Base-by-base conservation (phyloP, 1,140 invertebrate genomes). In the Rhagoletis pomonella region DNA sequence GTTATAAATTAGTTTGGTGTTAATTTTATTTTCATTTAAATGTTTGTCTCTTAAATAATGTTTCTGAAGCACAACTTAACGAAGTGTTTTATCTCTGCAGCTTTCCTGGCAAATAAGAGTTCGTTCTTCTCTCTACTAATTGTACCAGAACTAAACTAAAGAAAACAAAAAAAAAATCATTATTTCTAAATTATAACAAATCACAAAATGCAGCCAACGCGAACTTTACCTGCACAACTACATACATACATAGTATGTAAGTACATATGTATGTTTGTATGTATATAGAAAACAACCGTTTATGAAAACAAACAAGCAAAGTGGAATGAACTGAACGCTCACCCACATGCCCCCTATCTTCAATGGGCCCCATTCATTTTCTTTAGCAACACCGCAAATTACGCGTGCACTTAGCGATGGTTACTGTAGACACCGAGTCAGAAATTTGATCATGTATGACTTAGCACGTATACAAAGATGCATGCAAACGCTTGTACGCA, bases 161-260 rank as follows among this genome's bases (percentile, higher is more conserved):
- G 10, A 10, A 55, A 55, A 55, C 50, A 55, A 55, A 55, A 55
- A 55, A 55, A 47, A 73, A 73, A 73, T 81, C 50, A 81, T 81
- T 81, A 81, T 81, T 81, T 81, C 47, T 81, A 81, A 81, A 81
- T 81, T 81, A 81, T 81, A 47, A 81, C 73, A 81, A 81, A 81
- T 81, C 73, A 81, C 73, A 81, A 81, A 50, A 55, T n/a, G 17
- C 44, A 55, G n/a, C 17, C 47, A 50, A 0, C 4, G 7, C n/a
- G 69, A 47, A 77, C 14, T 77, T 77, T 42, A 77, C 69, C 69
- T 77, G 69, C 14, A 4, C 47, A 55, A 77, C 47, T 5, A 29
- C 29, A 29, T 29, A 29, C 29, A 29, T 29, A 29, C 29, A 29
- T 29, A 29, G 29, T 29, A 29, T 29, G 29, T 29, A 29, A 29